Evolutionary conservation across 1,140 invertebrate genomes (phyloP).

Genomic region (Fopius arisanus): DNA sequence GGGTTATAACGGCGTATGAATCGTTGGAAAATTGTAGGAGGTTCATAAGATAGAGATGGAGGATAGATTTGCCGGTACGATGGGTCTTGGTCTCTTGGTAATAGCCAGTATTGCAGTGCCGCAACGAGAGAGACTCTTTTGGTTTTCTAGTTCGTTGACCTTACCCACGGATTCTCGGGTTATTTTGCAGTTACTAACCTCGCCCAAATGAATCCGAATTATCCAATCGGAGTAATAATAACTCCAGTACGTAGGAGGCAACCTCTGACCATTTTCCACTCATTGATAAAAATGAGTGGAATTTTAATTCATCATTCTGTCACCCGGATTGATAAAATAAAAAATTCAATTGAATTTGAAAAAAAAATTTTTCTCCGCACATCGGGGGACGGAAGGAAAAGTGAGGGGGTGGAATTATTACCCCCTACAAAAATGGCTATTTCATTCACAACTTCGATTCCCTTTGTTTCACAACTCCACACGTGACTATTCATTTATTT

Average conservation of each 20-base stretch:
- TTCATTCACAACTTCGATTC: no score
- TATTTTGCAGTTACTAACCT: slow-evolving; percentile 56
- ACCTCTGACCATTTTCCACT: no score
- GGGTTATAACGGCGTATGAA: slow-evolving; percentile 42
- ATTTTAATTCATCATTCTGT: no score
- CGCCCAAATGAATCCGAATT: slow-evolving; percentile 38
- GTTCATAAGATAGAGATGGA: background rate
- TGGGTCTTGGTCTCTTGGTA: slow-evolving; percentile 36
- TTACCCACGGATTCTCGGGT: slow-evolving; percentile 28
- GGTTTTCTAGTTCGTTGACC: slow-evolving; percentile 60
- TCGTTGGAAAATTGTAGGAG: background rate
- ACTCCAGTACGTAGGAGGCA: no score
- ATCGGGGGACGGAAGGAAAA: no score
- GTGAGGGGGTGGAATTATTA: no score
- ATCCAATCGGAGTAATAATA: background rate
- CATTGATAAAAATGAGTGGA: no score
- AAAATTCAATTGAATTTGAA: no score
- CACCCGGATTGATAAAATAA: no score
- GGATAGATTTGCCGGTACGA: slow-evolving; percentile 10
- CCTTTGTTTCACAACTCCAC: slow-evolving; percentile 27
- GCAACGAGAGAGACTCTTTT: slow-evolving; percentile 40
- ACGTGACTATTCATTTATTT: background rate
- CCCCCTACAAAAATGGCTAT: no score
- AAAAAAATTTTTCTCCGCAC: no score
- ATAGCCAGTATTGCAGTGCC: slow-evolving; percentile 44